Base-by-base conservation (phyloP, 2,888 invertebrate species). In the Cheilosia pagana region DNA sequence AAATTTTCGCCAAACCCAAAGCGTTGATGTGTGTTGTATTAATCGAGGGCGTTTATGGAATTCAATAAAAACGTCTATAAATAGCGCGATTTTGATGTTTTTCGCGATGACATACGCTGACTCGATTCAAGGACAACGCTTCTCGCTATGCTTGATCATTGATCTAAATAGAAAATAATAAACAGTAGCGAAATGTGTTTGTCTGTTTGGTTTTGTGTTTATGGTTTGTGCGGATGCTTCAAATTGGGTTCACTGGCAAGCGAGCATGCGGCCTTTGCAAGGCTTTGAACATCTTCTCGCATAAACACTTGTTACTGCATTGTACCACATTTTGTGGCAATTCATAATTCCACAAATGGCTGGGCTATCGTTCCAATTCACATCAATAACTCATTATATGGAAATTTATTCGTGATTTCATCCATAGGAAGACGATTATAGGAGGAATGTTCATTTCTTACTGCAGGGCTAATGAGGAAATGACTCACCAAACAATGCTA, bases 91-190 rank as follows among this genome's bases (percentile, higher is more conserved):
- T 50, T 78, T 74, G 74, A 68, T 63, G 71, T 72, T 50, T 72
- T 50, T 67, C 50, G 62, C 57, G 71, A 77, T 82, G 77, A 71
- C 72, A 78, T 50, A 77, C 62, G 50, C 62, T 21, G 6, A 62
- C 41, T 41, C 28, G 48, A 35, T 39, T 74, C 83, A 83, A 83
- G 83, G 83, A 79, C 83, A 50, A 48, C 48, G 53, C 35, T 67
- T 19, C 45, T 45, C 43, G 43, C 16, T 45, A 14, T 19, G 67
- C 71, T 79, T 70, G 74, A 70, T 83, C 83, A 70, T 79, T 76
- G 79, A 74, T 83, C 79, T 72, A 83, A 83, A 83, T 83, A 74
- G 78, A 78, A 71, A 50, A 39, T 12, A 67, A 65, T 45, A 70
- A 65, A 41, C 23, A 72, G 35, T 57, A 28, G 19, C 16, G 25